Evolutionary conservation across 2,888 invertebrate species (phyloP), one percentile per base, ranked within the genome.

Genomic region (Drosophila robusta): DNA sequence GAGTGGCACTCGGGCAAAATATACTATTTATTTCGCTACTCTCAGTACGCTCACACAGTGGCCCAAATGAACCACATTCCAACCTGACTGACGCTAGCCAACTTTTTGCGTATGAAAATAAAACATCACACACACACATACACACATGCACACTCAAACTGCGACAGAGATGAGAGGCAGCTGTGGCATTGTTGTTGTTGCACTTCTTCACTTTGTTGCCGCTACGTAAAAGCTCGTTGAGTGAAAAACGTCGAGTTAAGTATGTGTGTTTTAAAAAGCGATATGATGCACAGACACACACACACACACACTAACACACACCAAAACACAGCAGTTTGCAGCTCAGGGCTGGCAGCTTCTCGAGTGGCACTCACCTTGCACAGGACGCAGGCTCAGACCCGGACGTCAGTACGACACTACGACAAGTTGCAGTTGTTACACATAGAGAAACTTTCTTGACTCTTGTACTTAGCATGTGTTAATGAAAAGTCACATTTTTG

Each of bases 161-260:
- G 74, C 64, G 68, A 75, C 63, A 75, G 71, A 75, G 75, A 71
- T 75, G 75, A 68, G 66, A 69, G 69, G 72, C 69, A 55, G 70
- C 70, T 74, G 76, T 60, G 66, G 71, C 68, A 73, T 68, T 61
- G 76, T 71, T 79, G 70, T 41, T 80, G 78, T 69, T 82, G 82
- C 86, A 87, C 87, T 84, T 79, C 74, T 80, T 70, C 78, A 80
- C 75, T 83, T 82, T 85, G 85, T 85, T 82, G 78, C 68, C 66
- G 60, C 52, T 80, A 80, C 73, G 67, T 80, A 84, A 86, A 84
- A 84, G 83, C 82, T 80, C 75, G 85, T 86, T 86, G 86, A 87
- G 87, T 86, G 86, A 80, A 86, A 87, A 87, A 86, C 79, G 88
- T 87, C 79, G 86, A 87, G 86, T 81, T 86, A 86, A 86, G 85